Evolutionary conservation across 2,113 vertebrate species (phyloP), one percentile per base, ranked within the genome.

Genomic region (Tichodroma muraria): DNA sequence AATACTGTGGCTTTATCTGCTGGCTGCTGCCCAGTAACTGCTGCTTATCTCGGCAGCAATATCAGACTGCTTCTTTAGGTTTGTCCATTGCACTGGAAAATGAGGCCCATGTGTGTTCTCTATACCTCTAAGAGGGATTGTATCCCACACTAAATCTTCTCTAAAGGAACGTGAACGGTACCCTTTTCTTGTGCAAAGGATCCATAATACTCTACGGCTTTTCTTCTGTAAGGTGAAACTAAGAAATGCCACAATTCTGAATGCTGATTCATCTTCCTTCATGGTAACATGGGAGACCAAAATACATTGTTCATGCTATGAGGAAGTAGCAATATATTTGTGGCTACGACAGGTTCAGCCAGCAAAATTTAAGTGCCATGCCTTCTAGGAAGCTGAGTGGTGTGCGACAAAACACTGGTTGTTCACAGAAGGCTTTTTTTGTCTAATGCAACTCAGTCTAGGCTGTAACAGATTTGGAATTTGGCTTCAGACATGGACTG

Each of bases 21-120:
- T 86, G 85, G 81, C 84, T 94, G 69, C 91, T 90, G 70, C 75
- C 80, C 95, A 87, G 66, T 56, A 88, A 50, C 78, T 63, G 35
- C 75, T 83, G 85, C 88, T 95, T 95, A 88, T 91, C 88, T 95
- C 21, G 0, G 64, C 72, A 88, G 25, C 68, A 31, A 5, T 84
- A 71, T 56, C 72, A 64, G 33, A 14, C 71, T 71, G n/a, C 23
- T 57, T 52, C 84, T 91, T 86, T 65, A 59, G 45, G 52, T 94
- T 94, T 94, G 44, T 25, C 47, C 5, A 4, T 61, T 59, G 61
- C 56, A 10, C 44, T 80, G 85, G 81, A 89, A 95, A 95, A 85
- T 68, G 64, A 93, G 60, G 56, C 66, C 63, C 23, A 2, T 33
- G 61, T 78, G 68, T 80, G 63, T 90, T 88, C 73, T 71, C 47